These are phyloP conservation scores for Bombus superbus DNA, from an alignment of 1,140 invertebrate genomes.

Conservation along the genomic window DNA sequence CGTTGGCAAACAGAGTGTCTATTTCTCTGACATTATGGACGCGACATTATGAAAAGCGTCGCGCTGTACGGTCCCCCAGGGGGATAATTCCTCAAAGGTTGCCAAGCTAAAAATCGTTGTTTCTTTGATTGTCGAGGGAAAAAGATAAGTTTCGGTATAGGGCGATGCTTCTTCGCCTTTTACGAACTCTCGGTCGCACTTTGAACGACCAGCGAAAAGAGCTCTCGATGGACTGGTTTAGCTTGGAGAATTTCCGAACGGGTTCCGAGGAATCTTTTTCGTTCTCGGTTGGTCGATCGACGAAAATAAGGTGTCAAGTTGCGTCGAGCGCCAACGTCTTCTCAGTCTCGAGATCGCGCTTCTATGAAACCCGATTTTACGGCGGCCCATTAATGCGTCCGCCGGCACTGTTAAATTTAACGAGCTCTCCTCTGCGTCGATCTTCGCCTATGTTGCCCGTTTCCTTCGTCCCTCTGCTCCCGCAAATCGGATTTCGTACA, in stretches of 20 bases:
- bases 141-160: neutral
- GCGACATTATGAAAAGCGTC: conserved; percentile 53
- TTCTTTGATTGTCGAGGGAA: neutral
- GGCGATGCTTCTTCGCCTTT: neutral
- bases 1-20: conserved; percentile 38
- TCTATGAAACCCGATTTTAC: conserved; percentile 35
- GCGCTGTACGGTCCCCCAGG: neutral
- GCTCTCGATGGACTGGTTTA: conserved; percentile 5
- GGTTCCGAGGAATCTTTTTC: neutral
- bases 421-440: conserved; percentile 20
- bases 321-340: neutral
- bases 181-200: neutral
- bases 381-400: conserved; percentile 28
- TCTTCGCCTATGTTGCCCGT: neutral
- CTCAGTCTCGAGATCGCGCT: neutral
- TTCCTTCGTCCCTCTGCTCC: neutral
- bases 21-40: conserved; percentile 56
- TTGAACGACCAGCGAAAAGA: neutral
- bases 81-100: neutral
- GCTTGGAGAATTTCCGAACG: neutral
- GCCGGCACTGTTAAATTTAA: conserved; percentile 45
- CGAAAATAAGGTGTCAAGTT: conserved; percentile 13
- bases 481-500: conserved; percentile 18
- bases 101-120: neutral
- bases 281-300: conserved; percentile 13